Conservation (phyloP, 2,797 vertebrate genomes). For the Oophaga sylvatica region DNA sequence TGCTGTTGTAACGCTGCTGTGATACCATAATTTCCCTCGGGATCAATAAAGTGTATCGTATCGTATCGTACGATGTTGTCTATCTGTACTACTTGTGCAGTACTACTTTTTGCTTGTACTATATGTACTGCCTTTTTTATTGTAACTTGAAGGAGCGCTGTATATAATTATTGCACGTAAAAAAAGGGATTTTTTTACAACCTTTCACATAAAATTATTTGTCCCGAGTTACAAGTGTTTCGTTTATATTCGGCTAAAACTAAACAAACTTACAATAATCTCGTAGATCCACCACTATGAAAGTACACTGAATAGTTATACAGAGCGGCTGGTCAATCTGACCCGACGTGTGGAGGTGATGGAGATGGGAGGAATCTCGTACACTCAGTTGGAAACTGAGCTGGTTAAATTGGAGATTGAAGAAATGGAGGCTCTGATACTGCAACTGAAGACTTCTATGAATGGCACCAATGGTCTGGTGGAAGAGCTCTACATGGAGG, state of each 20-base stretch:
- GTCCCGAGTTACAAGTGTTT: too few relatives aligned
- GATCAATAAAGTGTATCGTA: too few relatives aligned
- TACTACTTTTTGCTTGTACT: background rate
- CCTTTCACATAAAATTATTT: too few relatives aligned
- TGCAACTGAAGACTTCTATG: slow-evolving; percentile 66
- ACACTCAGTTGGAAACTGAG: slow-evolving; percentile 78
- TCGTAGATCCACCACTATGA: slow-evolving; percentile 37
- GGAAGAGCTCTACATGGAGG: slow-evolving; percentile 42
- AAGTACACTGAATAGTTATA: slow-evolving; percentile 1
- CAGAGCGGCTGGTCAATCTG: slow-evolving; percentile 29
- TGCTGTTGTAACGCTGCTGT: too few relatives aligned
- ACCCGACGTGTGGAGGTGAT: slow-evolving; percentile 43
- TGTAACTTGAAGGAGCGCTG: background rate
- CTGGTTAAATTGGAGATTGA: slow-evolving; percentile 69
- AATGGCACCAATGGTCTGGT: slow-evolving; percentile 27
- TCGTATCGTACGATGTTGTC: too few relatives aligned
- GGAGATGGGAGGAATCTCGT: slow-evolving; percentile 53
- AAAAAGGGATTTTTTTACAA: too few relatives aligned
- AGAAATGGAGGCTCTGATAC: slow-evolving; percentile 70
- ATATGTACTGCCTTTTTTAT: background rate
- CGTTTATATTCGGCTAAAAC: too few relatives aligned
- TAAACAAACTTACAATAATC: too few relatives aligned
- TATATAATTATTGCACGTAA: background rate
- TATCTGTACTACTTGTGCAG: background rate
- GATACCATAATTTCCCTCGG: too few relatives aligned